Base-by-base conservation (phyloP, 64 coral and sea anemone genomes). In the Stichodactyla helianthus region DNA sequence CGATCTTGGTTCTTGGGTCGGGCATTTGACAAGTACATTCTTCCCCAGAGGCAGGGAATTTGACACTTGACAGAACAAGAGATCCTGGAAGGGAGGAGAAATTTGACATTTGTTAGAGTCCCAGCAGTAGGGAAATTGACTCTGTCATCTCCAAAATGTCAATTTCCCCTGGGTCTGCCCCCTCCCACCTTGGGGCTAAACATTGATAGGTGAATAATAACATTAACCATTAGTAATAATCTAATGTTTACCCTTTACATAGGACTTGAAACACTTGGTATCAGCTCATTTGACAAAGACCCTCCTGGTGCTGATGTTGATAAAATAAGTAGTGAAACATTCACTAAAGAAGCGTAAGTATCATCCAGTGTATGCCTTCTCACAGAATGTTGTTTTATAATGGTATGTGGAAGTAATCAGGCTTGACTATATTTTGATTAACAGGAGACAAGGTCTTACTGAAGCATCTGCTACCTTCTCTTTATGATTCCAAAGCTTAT, bases 281-380 rank as follows among this genome's bases (percentile, higher is more conserved):
- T 98, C 4, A 59, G 89, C 59, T 51, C 84, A 0, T 92, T 89
- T 89, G 88, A 98, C 70, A 83, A 79, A 57, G 87, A 98, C 11
- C 95, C 95, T 31, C 87, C 92, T 67, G 95, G 95, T 82, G 92
- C 78, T 18, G 92, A 98, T 56, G 64, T 92, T 50, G 92, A 98
- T 81, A 92, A 88, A 57, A 98, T 98, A 77, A 87, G 85, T 71
- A 79, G 88, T 11, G 95, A 98, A 77, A 60, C 78, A 50, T 98
- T 98, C 77, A 84, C 91, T 7, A 98, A 94, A 77, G 95, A 98
- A 89, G 95, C 92, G 95, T 98, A 79, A 94, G 95, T 93, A 60
- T 10, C 35, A 26, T 71, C n/a, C 6, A 68, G 1, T 7, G 19
- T 9, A n/a, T 67, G 63, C n/a, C 19, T 28, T 53, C 5, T 79